Base-by-base conservation (phyloP, 2,888 invertebrate species). In the Heteropelma amictum region DNA sequence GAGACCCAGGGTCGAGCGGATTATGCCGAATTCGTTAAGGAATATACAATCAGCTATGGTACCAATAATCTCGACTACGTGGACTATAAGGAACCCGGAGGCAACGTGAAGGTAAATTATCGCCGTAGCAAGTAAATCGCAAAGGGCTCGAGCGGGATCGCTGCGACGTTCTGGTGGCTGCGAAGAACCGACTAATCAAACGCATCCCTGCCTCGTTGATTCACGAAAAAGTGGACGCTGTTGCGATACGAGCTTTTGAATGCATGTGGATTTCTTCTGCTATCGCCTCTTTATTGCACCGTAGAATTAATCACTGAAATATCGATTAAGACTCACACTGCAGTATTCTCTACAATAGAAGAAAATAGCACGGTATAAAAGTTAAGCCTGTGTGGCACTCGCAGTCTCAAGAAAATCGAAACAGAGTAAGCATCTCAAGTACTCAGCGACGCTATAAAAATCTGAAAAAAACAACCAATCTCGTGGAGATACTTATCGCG, bases 31-130 rank as follows among this genome's bases (percentile, higher is more conserved):
- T 98, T 93, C 91, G 96, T 98, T 70, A 95, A 95, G 89, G 98
- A 98, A 90, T 99, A 95, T 90, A 94, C 95, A 87, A 94, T 99
- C 87, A 96, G 97, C 90, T 98, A 97, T 90, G 96, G 97, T 79
- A 95, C 95, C 83, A 97, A 96, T 86, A 96, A 96, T 77, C 93
- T 95, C 85, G 97, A 97, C 90, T 97, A 94, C 90, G 94, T 95
- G 72, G 95, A 94, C 88, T 97, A 95, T 90, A 96, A 96, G 91
- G 97, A 97, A 80, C 92, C 95, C 58, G 95, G 96, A 85, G 97
- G 97, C 81, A 95, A 96, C 90, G 91, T 94, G 78, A 96, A 96
- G 97, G 97, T 97, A 94, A 93, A 87, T 72, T 42, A 67, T 40
- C 56, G 56, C 60, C 56, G 28, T 23, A 61, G 45, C 10, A 42